phyloP scores from a whole-genome alignment of 92 coral and sea anemone genomes.

The Pocillopora grandis region DNA sequence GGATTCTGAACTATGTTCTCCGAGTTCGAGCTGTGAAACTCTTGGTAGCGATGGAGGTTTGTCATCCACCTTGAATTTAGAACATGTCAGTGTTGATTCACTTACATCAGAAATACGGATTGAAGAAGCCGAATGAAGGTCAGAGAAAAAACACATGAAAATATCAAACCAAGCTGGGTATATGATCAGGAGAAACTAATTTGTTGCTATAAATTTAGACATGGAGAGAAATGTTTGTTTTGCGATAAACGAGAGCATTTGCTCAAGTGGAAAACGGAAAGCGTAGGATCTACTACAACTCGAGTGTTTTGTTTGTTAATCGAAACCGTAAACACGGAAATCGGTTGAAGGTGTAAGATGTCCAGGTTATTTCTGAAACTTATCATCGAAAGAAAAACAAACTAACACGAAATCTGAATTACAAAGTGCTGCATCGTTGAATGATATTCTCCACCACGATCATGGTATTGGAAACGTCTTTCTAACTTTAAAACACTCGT shows the following conservation, averaged over 20 bases:
- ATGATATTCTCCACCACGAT: not conserved
- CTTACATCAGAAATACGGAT: slow-evolving; percentile 60
- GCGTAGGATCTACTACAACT: not conserved
- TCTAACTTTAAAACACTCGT: not conserved
- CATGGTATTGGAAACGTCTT: not conserved
- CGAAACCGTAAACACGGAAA: not conserved
- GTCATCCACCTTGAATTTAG: slow-evolving; percentile 46
- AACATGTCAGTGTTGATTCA: slow-evolving; percentile 58
- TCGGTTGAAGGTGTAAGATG: not conserved
- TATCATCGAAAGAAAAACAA: slow-evolving; percentile 11
- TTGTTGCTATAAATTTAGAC: not conserved
- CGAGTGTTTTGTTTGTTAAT: not conserved
- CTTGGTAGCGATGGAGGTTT: slow-evolving; percentile 26
- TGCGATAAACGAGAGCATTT: not conserved
- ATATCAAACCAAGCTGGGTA: not conserved
- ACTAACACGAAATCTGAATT: slow-evolving; percentile 20
- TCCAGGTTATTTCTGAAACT: not conserved
- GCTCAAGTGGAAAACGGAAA: not conserved
- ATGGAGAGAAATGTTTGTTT: not conserved
- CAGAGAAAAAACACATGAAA: not conserved
- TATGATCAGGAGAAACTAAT: not conserved
- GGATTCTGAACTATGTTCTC: slow-evolving; percentile 6
- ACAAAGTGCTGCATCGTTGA: not conserved
- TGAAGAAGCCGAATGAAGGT: slow-evolving; percentile 12
- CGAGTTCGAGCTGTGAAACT: slow-evolving; percentile 19